Evolutionary conservation across 2,113 vertebrate species (phyloP).

Genomic region (Amblyopsis rosae): DNA sequence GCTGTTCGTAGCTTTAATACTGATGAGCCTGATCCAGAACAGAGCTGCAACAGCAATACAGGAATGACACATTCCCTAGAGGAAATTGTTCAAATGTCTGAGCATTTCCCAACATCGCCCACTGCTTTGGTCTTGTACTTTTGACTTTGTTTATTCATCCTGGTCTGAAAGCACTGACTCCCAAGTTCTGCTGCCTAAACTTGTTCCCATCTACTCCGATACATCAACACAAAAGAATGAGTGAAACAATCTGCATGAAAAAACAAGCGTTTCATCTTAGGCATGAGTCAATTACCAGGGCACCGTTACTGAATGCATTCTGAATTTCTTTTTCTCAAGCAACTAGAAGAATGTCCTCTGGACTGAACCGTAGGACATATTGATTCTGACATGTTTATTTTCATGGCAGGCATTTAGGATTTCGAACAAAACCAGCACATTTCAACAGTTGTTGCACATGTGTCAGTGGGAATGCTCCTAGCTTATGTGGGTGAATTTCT

Average conservation of each 20-base stretch:
- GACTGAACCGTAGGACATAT: slow-evolving; percentile 58
- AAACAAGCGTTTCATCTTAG: slow-evolving; percentile 68
- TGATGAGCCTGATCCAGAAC: slow-evolving; percentile 40
- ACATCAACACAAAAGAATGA: slow-evolving; percentile 68
- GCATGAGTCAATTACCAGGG: slow-evolving; percentile 71
- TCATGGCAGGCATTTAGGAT: slow-evolving; percentile 55
- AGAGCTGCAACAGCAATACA: slow-evolving; percentile 39
- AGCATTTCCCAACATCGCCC: slow-evolving; percentile 59
- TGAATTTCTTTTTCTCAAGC: slow-evolving; percentile 18
- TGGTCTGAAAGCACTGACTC: slow-evolving; percentile 59
- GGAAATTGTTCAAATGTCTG: slow-evolving; percentile 57
- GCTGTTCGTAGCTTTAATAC: slow-evolving; percentile 49
- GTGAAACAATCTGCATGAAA: slow-evolving; percentile 54
- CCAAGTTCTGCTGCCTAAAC: slow-evolving; percentile 59
- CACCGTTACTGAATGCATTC: slow-evolving; percentile 50
- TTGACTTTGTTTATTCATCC: slow-evolving; percentile 73
- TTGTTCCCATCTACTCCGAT: slow-evolving; percentile 68
- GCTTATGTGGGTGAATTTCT: slow-evolving; percentile 38
- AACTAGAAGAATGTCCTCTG: slow-evolving; percentile 61
- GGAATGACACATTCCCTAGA: slow-evolving; percentile 50
- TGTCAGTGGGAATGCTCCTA: slow-evolving; percentile 56
- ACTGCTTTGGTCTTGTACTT: slow-evolving; percentile 62
- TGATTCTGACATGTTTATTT: slow-evolving; percentile 80
- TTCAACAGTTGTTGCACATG: slow-evolving; percentile 54
- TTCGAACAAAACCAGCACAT: slow-evolving; percentile 48